Conservation (phyloP, 2,888 invertebrate genomes). For the Melanophora roralis region DNA sequence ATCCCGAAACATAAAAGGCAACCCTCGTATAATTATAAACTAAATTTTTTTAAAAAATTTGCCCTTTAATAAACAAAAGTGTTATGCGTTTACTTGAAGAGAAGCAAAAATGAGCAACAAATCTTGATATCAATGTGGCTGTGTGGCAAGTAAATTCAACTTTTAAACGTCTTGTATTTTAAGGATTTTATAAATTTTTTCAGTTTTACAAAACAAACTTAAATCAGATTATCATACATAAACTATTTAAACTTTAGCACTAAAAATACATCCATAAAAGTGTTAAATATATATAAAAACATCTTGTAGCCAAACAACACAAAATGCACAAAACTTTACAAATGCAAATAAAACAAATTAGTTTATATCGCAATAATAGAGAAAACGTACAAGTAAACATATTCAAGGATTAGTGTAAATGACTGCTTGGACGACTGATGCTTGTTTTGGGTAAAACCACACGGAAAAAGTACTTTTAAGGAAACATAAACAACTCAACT, state of each 20-base stretch:
- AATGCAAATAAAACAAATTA: slow-evolving; percentile 41
- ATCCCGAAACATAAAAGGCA: too few relatives aligned
- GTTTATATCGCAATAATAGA: not conserved
- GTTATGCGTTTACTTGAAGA: too few relatives aligned
- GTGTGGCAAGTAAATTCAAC: not conserved
- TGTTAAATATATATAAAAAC: not conserved
- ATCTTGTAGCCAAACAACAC: not conserved
- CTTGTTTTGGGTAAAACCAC: slow-evolving; percentile 10
- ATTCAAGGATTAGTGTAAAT: slow-evolving; percentile 14
- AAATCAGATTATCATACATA: slow-evolving; percentile 31
- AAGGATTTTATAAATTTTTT: not conserved
- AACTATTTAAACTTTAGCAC: slow-evolving; percentile 39
- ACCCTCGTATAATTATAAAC: too few relatives aligned
- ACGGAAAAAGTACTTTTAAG: slow-evolving; percentile 25
- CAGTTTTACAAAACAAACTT: not conserved
- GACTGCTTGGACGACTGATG: not conserved
- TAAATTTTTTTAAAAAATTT: too few relatives aligned
- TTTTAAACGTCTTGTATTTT: not conserved
- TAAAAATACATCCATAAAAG: slow-evolving; percentile 13
- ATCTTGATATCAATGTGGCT: not conserved
- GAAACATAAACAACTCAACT: not conserved
- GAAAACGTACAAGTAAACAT: not conserved
- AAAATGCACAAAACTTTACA: slow-evolving; percentile 27
- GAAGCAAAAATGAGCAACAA: too few relatives aligned
- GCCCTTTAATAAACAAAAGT: too few relatives aligned